Evolutionary conservation across 2,113 vertebrate species (phyloP).

Genomic region (Salvelinus alpinus): DNA sequence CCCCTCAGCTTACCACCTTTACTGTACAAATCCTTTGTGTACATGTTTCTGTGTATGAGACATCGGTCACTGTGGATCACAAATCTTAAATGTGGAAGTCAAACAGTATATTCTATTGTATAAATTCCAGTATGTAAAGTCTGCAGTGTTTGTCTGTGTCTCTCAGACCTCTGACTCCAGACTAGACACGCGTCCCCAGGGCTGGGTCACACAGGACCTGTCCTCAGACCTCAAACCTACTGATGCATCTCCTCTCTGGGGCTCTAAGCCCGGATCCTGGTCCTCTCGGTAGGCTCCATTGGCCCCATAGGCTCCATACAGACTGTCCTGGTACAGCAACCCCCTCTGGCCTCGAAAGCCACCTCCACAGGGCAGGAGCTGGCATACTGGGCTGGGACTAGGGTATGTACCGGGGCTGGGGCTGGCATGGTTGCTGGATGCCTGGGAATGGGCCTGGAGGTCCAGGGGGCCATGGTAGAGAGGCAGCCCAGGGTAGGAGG

Average conservation of each 20-base stretch:
- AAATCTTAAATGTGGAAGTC: background rate
- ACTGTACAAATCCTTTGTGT: conserved; percentile 5
- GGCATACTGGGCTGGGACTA: conserved; percentile 64
- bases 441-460: conserved; percentile 67
- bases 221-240: conserved; percentile 55
- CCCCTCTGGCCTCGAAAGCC: conserved; percentile 61
- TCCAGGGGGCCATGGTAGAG: conserved; percentile 72
- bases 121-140: conserved; percentile 19
- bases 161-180: conserved; percentile 87
- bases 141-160: conserved; percentile 12
- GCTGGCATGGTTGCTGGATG: conserved; percentile 61
- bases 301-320: conserved; percentile 75
- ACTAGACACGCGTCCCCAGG: conserved; percentile 88
- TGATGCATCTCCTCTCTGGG: conserved; percentile 55
- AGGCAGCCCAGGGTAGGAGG: conserved; percentile 78
- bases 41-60: conserved; percentile 44
- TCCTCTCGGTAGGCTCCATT: conserved; percentile 57
- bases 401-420: conserved; percentile 46
- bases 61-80: background rate
- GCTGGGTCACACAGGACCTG: conserved; percentile 71
- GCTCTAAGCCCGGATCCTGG: conserved; percentile 58
- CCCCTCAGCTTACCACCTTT: no score
- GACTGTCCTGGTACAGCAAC: conserved; percentile 67
- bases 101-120: background rate
- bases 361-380: conserved; percentile 63